Percentiles rank a stretch among this genome's conserved stretches.
phyloP scores from a whole-genome alignment of 2,888 invertebrate genomes.

The Drosophila parthenogenetica region DNA sequence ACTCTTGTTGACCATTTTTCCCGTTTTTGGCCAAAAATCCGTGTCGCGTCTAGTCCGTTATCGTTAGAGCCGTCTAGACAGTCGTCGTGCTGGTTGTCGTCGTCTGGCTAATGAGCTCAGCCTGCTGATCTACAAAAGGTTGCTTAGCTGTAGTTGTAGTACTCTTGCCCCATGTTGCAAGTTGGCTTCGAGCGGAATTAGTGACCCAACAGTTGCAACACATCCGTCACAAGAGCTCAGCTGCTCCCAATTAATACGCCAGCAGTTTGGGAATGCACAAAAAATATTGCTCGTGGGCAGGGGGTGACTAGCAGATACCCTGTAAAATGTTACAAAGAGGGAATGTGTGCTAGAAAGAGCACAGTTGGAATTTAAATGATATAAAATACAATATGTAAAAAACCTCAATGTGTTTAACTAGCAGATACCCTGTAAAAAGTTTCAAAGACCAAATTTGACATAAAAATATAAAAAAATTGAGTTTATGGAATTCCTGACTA shows the following conservation, averaged over 20 bases:
- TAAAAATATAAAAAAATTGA: too few species aligned
- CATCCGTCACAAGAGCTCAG: slow-evolving; percentile 51
- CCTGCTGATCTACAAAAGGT: background rate
- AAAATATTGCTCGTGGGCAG: background rate
- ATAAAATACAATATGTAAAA: background rate
- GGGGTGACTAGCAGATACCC: slow-evolving; percentile 5
- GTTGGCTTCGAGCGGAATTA: slow-evolving; percentile 20
- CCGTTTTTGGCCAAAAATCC: slow-evolving; percentile 36
- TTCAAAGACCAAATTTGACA: background rate
- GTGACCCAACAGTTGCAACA: slow-evolving; percentile 41
- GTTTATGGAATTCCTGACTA: background rate
- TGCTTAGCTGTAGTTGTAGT: background rate
- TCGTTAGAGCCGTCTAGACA: slow-evolving; percentile 71
- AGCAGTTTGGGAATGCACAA: slow-evolving; percentile 43
- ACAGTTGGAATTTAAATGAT: background rate
- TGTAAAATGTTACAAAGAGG: background rate
- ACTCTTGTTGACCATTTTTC: slow-evolving; percentile 15
- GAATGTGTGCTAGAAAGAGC: background rate
- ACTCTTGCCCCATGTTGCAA: slow-evolving; percentile 9
- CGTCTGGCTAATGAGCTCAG: slow-evolving; percentile 64
- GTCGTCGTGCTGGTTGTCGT: slow-evolving; percentile 17
- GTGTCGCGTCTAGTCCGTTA: slow-evolving; percentile 5
- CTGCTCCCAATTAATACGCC: slow-evolving; percentile 69
- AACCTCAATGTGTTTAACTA: background rate
- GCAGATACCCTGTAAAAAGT: slow-evolving; percentile 2